Evolutionary conservation across 2,113 vertebrate species (phyloP), one percentile per base, ranked within the genome.

Genomic region (Clupea harengus): DNA sequence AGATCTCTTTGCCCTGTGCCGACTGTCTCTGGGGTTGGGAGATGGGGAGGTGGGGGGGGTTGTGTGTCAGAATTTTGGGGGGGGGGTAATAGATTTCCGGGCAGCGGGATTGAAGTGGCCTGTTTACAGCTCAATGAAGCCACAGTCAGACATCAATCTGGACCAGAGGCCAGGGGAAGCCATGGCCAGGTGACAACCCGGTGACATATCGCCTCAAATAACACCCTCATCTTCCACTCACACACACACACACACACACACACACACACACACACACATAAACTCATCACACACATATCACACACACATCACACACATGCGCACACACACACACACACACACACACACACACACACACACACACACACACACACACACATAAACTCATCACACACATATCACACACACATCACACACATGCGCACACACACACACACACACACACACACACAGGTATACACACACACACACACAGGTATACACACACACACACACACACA

Each of bases 151-250:
- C 64, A 72, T 72, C 64, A 72, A 72, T 72, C 64, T 72, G 64
- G 64, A 28, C n/a, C n/a, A 54, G 52, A 54, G 52, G 52, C 81
- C 83, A 57, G 80, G 3, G 78, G 85, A 82, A 85, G 88, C 87
- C 89, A 89, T 75, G 85, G 88, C 87, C 85, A 86, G 75, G 75
- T 85, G 83, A 72, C 64, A 72, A 13, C 6, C 64, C 10, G 11
- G n/a, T 72, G 64, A 90, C 86, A 88, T 86, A 88, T 54, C 78
- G 45, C 50, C 25, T 32, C 64, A 7, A 67, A 72, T 72, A 72
- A 67, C 60, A 67, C 6, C 60, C 64, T 72, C n/a, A 72, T 67
- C n/a, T 67, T n/a, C 25, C 11, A 28, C 64, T 28, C 8, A 72
- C 25, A 28, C 25, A 32, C n/a, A 72, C 25, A 72, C 64, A 72